Evolutionary conservation across 1,140 invertebrate genomes (phyloP).

Genomic region (Camponotus vicinus): DNA sequence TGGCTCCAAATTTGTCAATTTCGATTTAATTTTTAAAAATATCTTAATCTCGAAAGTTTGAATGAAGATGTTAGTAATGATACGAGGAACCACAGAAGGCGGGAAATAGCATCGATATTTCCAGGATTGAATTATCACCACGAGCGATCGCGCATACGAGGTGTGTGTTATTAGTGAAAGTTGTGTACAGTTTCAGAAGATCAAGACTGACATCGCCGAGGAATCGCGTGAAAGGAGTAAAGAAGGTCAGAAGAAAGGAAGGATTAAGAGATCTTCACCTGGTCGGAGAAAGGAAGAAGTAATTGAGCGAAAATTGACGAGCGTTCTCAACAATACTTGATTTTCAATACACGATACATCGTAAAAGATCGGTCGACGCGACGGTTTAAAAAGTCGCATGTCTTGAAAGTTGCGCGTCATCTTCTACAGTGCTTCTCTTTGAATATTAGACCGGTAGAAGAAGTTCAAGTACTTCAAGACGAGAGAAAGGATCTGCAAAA

Average conservation of each 20-base stretch:
- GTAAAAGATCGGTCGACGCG: slow-evolving; percentile 11
- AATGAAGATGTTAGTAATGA: not conserved
- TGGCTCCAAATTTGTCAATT: too few species aligned
- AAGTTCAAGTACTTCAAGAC: not conserved
- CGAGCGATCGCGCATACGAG: slow-evolving; percentile 42
- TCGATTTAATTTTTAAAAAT: too few species aligned
- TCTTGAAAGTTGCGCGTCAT: slow-evolving; percentile 11
- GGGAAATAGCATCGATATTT: not conserved
- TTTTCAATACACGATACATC: slow-evolving; percentile 15
- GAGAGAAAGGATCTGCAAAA: slow-evolving; percentile 22
- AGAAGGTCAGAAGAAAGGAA: slow-evolving; percentile 43
- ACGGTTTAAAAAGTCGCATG: not conserved
- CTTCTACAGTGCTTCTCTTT: not conserved
- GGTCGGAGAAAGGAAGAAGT: slow-evolving; percentile 17
- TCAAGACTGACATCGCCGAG: slow-evolving; percentile 9
- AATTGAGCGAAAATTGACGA: slow-evolving; percentile 27
- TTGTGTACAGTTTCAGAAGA: slow-evolving; percentile 32
- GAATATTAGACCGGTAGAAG: not conserved
- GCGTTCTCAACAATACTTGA: slow-evolving; percentile 17
- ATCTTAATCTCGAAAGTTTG: not conserved
- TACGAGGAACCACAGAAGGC: not conserved
- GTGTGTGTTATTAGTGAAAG: slow-evolving; percentile 70
- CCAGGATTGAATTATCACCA: slow-evolving; percentile 54
- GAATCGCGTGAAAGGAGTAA: slow-evolving; percentile 38
- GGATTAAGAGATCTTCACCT: slow-evolving; percentile 24